phyloP scores from a whole-genome alignment of 2,797 vertebrate species.

The Sylvilagus floridanus region DNA sequence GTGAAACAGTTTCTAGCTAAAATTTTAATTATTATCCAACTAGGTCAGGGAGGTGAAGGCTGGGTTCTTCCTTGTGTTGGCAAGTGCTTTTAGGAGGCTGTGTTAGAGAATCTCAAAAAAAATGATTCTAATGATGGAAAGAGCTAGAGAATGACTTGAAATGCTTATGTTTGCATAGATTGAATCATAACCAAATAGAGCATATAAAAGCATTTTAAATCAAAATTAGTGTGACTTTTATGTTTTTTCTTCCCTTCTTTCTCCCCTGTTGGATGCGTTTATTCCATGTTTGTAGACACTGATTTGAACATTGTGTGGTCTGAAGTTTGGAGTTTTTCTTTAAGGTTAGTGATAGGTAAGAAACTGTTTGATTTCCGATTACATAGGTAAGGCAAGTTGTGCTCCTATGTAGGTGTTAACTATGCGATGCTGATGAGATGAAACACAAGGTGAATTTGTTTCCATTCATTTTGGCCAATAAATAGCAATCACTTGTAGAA shows the following conservation, averaged over 20 bases:
- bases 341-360: not conserved
- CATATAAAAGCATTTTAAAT: not conserved
- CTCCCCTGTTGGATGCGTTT: not conserved
- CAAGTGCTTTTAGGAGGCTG: not conserved
- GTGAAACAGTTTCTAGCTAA: conserved; percentile 30
- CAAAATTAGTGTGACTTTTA: not conserved
- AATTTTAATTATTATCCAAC: conserved; percentile 29
- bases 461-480: not conserved
- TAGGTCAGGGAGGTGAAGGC: conserved; percentile 5
- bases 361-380: not conserved
- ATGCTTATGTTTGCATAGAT: not conserved
- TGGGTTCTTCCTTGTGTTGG: not conserved
- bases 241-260: not conserved
- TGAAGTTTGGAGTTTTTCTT: not conserved
- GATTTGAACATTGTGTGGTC: not conserved
- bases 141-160: not conserved
- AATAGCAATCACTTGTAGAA: not conserved
- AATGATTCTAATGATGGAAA: not conserved
- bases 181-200: not conserved
- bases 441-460: not conserved
- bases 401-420: not conserved
- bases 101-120: not conserved
- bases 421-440: not conserved
- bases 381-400: conserved; percentile 5
- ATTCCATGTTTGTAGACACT: not conserved